A percentile compares a stretch with the other conserved stretches of the same genome.
These are phyloP conservation scores for Cettia cetti DNA, from an alignment of 2,113 vertebrate genomes.

Conservation along the genomic window DNA sequence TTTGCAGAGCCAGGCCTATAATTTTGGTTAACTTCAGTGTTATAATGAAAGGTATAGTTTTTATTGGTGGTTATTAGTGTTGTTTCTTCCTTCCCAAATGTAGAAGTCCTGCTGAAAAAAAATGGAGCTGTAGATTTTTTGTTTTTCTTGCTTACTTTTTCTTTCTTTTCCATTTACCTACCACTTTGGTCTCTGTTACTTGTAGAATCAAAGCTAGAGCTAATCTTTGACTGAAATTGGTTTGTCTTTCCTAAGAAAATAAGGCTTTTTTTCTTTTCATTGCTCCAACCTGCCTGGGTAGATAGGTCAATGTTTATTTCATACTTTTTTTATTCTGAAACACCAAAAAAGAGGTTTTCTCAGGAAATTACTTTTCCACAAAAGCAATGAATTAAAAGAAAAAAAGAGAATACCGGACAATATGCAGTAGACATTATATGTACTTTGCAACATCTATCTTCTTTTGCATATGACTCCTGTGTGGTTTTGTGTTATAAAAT, in stretches of 20 bases:
- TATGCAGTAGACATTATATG: neutral
- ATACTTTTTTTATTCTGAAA: neutral
- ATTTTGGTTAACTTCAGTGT: neutral
- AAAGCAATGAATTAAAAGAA: neutral
- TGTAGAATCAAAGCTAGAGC: neutral
- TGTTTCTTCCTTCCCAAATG: neutral
- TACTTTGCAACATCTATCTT: neutral
- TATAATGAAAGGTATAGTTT: neutral
- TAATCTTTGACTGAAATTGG: neutral
- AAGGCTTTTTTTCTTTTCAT: neutral
- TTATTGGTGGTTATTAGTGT: neutral
- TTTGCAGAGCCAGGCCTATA: neutral
- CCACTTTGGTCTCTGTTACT: neutral
- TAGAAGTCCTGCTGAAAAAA: neutral
- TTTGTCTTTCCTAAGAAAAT: neutral
- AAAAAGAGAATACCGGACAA: neutral
- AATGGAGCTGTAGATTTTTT: neutral
- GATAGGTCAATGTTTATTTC: neutral
- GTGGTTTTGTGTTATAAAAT: neutral
- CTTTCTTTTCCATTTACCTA: neutral
- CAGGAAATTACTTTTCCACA: neutral
- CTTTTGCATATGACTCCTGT: neutral
- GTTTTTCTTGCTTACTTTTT: neutral
- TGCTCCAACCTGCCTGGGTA: neutral
- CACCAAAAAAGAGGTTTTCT: neutral